A percentile compares a stretch with the other conserved stretches of the same genome.
Evolutionary conservation across 1,140 invertebrate species (phyloP).

Genomic region (Palaemon carinicauda): DNA sequence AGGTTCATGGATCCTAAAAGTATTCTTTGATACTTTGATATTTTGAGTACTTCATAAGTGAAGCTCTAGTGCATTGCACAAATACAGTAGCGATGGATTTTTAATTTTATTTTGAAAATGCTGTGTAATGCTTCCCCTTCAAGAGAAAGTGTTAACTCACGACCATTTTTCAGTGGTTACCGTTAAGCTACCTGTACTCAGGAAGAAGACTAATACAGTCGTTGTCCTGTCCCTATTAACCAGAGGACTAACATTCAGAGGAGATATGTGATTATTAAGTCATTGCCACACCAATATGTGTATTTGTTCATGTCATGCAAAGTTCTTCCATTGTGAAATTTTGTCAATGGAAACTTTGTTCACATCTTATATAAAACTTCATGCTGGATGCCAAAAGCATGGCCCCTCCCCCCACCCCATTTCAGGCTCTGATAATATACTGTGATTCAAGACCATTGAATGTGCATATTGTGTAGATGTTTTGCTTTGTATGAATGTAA

Average conservation of each 20-base stretch:
- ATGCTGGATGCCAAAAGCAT: conserved; percentile 53
- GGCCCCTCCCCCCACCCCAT: conserved; percentile 37
- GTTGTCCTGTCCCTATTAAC: conserved; percentile 53
- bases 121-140: conserved; percentile 44
- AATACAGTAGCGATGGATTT: not conserved
- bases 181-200: conserved; percentile 53
- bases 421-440: conserved; percentile 54
- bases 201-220: conserved; percentile 37
- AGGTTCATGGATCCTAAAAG: no score
- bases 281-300: conserved; percentile 50
- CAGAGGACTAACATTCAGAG: conserved; percentile 55
- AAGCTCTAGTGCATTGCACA: not conserved
- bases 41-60: no score
- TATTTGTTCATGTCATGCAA: conserved; percentile 48
- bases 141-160: conserved; percentile 10
- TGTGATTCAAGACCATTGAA: conserved; percentile 53
- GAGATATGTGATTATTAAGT: conserved; percentile 50
- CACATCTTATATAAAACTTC: conserved; percentile 21
- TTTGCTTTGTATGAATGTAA: conserved; percentile 39
- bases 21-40: no score
- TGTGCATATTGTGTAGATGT: conserved; percentile 44
- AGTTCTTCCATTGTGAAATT: conserved; percentile 37
- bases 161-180: conserved; percentile 21
- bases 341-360: conserved; percentile 44
- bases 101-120: not conserved